A percentile compares a stretch with the other conserved stretches of the same genome.
Evolutionary conservation across 2,888 invertebrate genomes (phyloP).

Genomic region (Sicus ferrugineus): DNA sequence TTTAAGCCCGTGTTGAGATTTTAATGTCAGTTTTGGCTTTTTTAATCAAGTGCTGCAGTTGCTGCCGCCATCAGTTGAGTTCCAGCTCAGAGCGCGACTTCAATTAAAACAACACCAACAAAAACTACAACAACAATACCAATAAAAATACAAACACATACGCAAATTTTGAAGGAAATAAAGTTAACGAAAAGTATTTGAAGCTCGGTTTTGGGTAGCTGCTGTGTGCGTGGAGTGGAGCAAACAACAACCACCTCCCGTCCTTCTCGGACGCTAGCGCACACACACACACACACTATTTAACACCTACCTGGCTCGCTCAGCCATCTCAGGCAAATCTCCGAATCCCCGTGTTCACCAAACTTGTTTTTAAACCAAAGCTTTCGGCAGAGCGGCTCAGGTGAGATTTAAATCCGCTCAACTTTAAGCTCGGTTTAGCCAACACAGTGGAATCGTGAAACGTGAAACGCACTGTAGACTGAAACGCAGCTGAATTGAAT

Average conservation of each 20-base stretch:
- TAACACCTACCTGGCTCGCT: neutral
- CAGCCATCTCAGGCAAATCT: neutral
- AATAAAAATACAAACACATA: slow-evolving; percentile 28
- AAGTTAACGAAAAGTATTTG: neutral
- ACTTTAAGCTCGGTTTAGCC: neutral
- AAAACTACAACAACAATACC: slow-evolving; percentile 4
- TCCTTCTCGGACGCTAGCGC: neutral
- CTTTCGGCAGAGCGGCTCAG: slow-evolving; percentile 9
- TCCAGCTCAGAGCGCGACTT: neutral
- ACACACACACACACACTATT: neutral
- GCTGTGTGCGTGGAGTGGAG: neutral
- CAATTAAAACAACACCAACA: neutral
- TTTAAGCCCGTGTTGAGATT: slow-evolving; percentile 8
- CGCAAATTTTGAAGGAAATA: slow-evolving; percentile 14
- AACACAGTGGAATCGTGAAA: slow-evolving; percentile 1
- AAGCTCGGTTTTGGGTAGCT: neutral
- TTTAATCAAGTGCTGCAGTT: neutral
- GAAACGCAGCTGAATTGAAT: neutral
- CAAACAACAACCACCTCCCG: neutral
- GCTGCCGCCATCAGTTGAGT: slow-evolving; percentile 7
- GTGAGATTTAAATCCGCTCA: too few species aligned
- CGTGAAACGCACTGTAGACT: neutral
- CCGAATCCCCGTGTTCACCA: neutral
- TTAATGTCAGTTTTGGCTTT: neutral
- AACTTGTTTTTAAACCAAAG: neutral